Base-by-base conservation (phyloP, 2,888 invertebrate species). In the Platycheirus albimanus region DNA sequence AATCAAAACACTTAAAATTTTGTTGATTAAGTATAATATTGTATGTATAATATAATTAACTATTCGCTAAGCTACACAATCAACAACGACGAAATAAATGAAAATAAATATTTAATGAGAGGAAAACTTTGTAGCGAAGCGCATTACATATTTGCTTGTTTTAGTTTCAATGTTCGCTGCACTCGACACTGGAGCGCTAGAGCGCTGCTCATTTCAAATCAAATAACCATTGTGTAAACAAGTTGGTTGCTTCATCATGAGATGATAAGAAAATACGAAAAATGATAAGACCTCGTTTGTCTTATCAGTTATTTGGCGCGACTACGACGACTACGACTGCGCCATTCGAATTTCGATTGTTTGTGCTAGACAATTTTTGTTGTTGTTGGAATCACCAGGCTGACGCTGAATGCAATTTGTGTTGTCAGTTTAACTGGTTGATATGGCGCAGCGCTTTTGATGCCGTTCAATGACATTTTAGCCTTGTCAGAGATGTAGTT, bases 391-490 rank as follows among this genome's bases (percentile, higher is more conserved):
- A 51, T 58, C 41, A 49, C 8, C 20, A 58, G 28, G 7, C n/a
- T n/a, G n/a, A n/a, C n/a, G n/a, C n/a, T n/a, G n/a, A 41, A 66
- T 74, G 58, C 38, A 63, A 2, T 28, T 36, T 24, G 28, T 52
- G 33, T 58, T 45, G 61, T 67, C 63, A 67, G 20, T 33, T 51
- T 51, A 36, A 51, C 56, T 70, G 51, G 43, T 54, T 70, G 28
- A 15, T 58, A 58, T 70, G 69, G 69, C 69, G 54, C 69, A 58
- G 69, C 47, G 13, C 15, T 74, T 52, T 38, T 24, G 47, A 56
- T 52, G 43, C 11, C 47, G 80, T 69, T 80, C 80, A 75, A 66
- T 70, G 80, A 75, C 80, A 69, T 70, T 58, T 38, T 6, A 52
- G 56, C 69, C 75, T 80, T 75, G 69, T 33, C 17, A 30, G 17